A percentile compares a stretch with the other conserved stretches of the same genome.
phyloP scores from a whole-genome alignment of 23 tunicate species.

The Clavelina lepadiformis region DNA sequence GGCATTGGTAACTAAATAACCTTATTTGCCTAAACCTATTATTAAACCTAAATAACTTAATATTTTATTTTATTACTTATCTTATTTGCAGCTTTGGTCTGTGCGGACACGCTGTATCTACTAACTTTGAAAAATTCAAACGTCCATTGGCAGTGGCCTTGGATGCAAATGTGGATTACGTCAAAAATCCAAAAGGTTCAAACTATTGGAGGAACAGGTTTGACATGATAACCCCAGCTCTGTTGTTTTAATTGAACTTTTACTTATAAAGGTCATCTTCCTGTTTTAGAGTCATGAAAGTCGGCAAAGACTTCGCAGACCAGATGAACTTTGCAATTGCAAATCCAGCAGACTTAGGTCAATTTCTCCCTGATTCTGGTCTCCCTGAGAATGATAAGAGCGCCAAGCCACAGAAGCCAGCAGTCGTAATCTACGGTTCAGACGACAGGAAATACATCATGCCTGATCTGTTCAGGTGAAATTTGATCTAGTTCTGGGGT shows the following conservation, averaged over 20 bases:
- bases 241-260: no score
- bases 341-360: conserved; percentile 36
- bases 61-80: no score
- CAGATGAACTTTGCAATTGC: conserved; percentile 59
- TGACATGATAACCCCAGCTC: no score
- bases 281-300: conserved; percentile 89
- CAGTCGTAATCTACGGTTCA: conserved; percentile 53
- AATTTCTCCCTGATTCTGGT: conserved; percentile 41
- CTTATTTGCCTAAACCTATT: no score
- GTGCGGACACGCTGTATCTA: conserved; percentile 66
- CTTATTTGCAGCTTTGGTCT: conserved; percentile 36
- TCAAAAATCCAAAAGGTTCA: conserved; percentile 80
- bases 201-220: conserved; percentile 99
- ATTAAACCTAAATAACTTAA: no score
- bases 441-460: conserved; percentile 84
- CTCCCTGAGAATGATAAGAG: conserved; percentile 31
- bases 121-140: conserved; percentile 53
- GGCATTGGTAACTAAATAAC: no score
- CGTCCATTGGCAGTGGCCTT: conserved; percentile 66
- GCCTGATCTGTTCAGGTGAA: conserved; percentile 67
- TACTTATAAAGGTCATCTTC: no score
- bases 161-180: conserved; percentile 73
- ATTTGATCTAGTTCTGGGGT: background rate
- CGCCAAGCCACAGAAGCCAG: conserved; percentile 44
- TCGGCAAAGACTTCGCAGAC: conserved; percentile 54